Conservation (phyloP, 2,888 invertebrate species). For the Pristionchus fissidentatus region DNA sequence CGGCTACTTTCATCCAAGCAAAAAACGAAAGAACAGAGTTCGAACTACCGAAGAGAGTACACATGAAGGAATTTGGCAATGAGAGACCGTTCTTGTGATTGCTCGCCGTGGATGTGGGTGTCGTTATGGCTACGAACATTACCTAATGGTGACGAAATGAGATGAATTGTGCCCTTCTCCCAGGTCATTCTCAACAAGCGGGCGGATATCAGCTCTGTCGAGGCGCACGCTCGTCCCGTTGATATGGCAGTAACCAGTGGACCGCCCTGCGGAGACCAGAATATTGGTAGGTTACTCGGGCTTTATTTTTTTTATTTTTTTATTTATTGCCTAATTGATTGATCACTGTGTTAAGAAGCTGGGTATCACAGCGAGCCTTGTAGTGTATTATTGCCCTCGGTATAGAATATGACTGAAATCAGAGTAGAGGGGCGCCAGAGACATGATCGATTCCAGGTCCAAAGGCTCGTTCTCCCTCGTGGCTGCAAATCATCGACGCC, state of each 20-base stretch:
- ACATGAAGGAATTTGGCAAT: background rate
- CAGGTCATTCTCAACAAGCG: slow-evolving; percentile 64
- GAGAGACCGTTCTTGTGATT: background rate
- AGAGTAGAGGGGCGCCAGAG: background rate
- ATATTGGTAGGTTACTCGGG: slow-evolving; percentile 51
- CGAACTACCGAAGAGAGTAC: too few relatives aligned
- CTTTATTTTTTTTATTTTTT: background rate
- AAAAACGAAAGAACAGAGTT: too few relatives aligned
- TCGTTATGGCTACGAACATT: too few relatives aligned
- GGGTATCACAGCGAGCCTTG: too few relatives aligned
- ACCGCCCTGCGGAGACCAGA: slow-evolving; percentile 63
- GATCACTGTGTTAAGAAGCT: too few relatives aligned
- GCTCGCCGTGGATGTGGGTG: too few relatives aligned
- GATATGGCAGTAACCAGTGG: slow-evolving; percentile 61
- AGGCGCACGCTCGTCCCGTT: slow-evolving; percentile 58
- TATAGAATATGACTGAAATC: background rate
- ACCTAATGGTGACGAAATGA: too few relatives aligned
- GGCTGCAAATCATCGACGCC: slow-evolving; percentile 17
- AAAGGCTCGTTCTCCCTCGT: background rate
- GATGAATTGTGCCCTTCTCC: background rate
- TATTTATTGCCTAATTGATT: too few relatives aligned
- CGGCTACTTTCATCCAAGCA: background rate
- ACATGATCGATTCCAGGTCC: background rate
- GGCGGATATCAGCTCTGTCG: slow-evolving; percentile 54
- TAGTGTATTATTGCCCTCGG: too few relatives aligned